Evolutionary conservation across 2,797 vertebrate species (phyloP).

Genomic region (Petrocephalus schoutedeni): DNA sequence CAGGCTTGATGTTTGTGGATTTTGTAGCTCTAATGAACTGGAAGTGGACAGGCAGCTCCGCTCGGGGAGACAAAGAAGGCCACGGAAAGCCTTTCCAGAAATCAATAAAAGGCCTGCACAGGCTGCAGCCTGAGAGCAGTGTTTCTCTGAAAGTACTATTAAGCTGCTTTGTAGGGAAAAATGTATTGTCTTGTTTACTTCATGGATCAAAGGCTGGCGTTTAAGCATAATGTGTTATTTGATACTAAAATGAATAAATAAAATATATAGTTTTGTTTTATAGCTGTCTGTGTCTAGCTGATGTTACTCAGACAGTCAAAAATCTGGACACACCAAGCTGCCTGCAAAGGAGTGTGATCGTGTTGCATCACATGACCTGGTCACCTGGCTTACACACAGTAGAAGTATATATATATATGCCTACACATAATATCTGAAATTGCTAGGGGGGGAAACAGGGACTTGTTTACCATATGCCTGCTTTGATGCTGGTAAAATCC

Average conservation of each 20-base stretch:
- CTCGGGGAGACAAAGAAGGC: not conserved
- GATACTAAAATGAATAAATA: not conserved
- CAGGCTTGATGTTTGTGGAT: not conserved
- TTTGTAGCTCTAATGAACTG: not conserved
- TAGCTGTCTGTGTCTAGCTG: not conserved
- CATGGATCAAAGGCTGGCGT: not conserved
- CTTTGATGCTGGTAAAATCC: not conserved
- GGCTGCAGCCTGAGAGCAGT: not conserved
- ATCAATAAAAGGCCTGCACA: slow-evolving; percentile 9
- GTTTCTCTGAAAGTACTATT: slow-evolving; percentile 9
- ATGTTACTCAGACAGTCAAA: not conserved
- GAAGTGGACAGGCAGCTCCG: not conserved
- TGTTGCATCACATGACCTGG: not conserved
- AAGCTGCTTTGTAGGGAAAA: not conserved
- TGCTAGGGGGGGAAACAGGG: not conserved
- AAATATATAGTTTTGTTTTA: not conserved
- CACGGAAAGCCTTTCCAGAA: slow-evolving; percentile 9
- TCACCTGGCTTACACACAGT: not conserved
- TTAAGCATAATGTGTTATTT: slow-evolving; percentile 5
- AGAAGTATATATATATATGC: too few species aligned
- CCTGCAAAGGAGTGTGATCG: not conserved
- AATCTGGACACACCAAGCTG: not conserved
- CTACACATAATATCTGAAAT: slow-evolving; percentile 2
- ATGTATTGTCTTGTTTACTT: not conserved
- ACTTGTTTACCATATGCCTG: not conserved